phyloP scores from a whole-genome alignment of 2,888 invertebrate species.

The Timandra comae region DNA sequence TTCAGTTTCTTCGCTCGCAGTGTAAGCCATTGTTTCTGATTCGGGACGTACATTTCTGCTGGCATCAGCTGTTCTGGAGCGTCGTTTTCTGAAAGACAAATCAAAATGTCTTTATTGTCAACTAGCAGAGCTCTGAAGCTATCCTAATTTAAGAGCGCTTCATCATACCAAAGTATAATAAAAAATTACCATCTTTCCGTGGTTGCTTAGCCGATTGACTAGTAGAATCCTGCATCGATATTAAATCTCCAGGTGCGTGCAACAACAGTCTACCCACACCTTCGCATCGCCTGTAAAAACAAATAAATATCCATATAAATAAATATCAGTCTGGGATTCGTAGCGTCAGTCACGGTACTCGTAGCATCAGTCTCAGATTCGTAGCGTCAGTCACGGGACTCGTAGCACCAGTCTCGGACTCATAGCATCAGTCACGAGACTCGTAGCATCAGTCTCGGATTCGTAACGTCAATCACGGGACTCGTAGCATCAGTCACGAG shows the following conservation, averaged over 20 bases:
- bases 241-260: conserved; percentile 89
- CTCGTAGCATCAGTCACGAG: too few relatives aligned
- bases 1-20: conserved; percentile 79
- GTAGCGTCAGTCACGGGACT: too few relatives aligned
- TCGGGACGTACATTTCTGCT: conserved; percentile 94
- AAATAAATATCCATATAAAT: neutral
- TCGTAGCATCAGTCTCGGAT: too few relatives aligned
- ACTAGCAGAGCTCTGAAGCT: neutral
- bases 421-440: too few relatives aligned
- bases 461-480: too few relatives aligned
- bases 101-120: conserved; percentile 1
- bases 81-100: conserved; percentile 52
- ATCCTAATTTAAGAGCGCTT: too few relatives aligned
- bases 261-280: conserved; percentile 88
- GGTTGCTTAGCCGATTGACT: conserved; percentile 57
- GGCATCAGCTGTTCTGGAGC: conserved; percentile 83
- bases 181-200: conserved; percentile 51
- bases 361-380: too few relatives aligned
- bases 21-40: conserved; percentile 92
- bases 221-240: conserved; percentile 81
- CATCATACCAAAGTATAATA: too few relatives aligned
- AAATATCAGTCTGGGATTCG: too few relatives aligned
- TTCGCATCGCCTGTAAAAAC: conserved; percentile 80
- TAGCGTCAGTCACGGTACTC: too few relatives aligned
- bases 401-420: too few relatives aligned